Percentiles rank a stretch among this genome's conserved stretches.
These are phyloP conservation scores for Neuroscelio doddi DNA, from an alignment of 2,888 invertebrate genomes.

Conservation along the genomic window DNA sequence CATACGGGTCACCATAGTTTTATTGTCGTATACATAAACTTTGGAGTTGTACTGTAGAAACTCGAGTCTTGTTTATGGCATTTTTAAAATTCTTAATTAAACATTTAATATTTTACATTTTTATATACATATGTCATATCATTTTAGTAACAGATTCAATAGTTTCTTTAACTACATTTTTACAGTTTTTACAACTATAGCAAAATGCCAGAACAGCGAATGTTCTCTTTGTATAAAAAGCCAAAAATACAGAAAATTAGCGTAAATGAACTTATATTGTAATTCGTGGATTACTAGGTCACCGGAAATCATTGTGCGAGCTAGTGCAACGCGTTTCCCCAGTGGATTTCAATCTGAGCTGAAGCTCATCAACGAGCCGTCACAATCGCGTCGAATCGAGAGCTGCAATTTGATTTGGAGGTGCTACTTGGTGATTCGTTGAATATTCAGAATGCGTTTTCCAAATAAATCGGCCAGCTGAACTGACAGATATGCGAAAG, in stretches of 20 bases:
- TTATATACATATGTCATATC: too few relatives aligned
- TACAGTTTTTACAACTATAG: too few relatives aligned
- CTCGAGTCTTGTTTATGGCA: too few relatives aligned
- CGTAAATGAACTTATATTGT: slow-evolving; percentile 9
- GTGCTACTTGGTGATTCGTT: slow-evolving; percentile 50
- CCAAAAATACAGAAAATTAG: slow-evolving; percentile 1
- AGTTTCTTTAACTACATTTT: too few relatives aligned
- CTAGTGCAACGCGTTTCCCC: slow-evolving; percentile 7
- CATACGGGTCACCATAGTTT: too few relatives aligned
- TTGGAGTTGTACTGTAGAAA: too few relatives aligned
- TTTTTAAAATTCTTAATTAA: too few relatives aligned
- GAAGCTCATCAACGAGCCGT: slow-evolving; percentile 15
- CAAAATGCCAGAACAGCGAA: background rate
- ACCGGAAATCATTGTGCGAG: slow-evolving; percentile 11
- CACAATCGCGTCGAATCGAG: slow-evolving; percentile 15
- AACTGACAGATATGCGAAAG: slow-evolving; percentile 48
- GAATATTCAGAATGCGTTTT: slow-evolving; percentile 64
- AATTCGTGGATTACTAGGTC: slow-evolving; percentile 11
- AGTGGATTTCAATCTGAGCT: slow-evolving; percentile 13
- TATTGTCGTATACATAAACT: too few relatives aligned
- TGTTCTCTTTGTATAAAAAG: too few relatives aligned
- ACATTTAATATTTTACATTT: too few relatives aligned
- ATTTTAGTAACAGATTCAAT: too few relatives aligned
- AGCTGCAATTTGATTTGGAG: slow-evolving; percentile 29
- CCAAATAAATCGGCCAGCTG: slow-evolving; percentile 57